These are phyloP conservation scores for Vanessa tameamea DNA, from an alignment of 1,140 invertebrate species.

Conservation along the genomic window DNA sequence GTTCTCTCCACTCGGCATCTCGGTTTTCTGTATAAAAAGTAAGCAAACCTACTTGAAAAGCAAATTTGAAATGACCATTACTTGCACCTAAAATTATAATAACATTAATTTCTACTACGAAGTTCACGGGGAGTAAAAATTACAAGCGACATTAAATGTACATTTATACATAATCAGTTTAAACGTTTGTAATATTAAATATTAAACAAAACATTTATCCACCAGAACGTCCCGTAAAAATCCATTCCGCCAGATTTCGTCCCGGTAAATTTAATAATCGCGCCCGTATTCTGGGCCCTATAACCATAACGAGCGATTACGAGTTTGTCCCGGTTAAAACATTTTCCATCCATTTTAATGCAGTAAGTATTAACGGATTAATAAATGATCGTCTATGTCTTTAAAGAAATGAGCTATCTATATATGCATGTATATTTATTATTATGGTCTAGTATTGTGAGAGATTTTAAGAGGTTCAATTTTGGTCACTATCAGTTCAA, in stretches of 20 bases:
- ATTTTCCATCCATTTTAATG: slow-evolving; percentile 29
- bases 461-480: no score
- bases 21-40: no score
- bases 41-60: no score
- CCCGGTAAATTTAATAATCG: slow-evolving; percentile 30
- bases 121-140: neutral
- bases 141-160: neutral
- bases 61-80: no score
- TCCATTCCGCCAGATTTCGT: slow-evolving; percentile 14
- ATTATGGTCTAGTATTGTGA: neutral
- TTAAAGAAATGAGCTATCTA: neutral
- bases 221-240: slow-evolving; percentile 18
- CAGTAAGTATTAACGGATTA: neutral
- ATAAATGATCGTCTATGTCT: neutral
- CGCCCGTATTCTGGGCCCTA: slow-evolving; percentile 13
- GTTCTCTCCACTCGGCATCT: no score
- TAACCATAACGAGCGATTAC: slow-evolving; percentile 24
- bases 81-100: no score
- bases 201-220: neutral
- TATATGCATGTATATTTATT: neutral
- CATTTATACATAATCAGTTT: neutral
- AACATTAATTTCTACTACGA: neutral
- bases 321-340: slow-evolving; percentile 14
- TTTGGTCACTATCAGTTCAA: no score
- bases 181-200: neutral